These are phyloP conservation scores for Odobenus rosmarus DNA, from an alignment of 2,113 vertebrate species.

Conservation along the genomic window DNA sequence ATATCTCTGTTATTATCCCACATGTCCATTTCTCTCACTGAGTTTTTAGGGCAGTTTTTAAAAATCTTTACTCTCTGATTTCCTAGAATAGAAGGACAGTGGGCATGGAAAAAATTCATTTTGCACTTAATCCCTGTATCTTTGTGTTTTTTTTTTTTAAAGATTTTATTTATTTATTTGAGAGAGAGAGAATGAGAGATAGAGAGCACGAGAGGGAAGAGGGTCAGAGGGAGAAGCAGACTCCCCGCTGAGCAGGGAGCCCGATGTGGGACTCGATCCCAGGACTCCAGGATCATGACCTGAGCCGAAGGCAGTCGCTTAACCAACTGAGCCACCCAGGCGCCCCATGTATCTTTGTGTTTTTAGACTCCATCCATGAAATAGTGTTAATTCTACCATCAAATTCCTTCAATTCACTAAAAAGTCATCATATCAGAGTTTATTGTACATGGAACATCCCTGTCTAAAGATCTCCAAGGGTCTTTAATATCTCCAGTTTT, in stretches of 20 bases:
- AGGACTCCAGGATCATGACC: too few species aligned
- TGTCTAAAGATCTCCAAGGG: not conserved
- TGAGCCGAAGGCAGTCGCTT: too few species aligned
- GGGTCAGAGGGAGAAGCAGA: too few species aligned
- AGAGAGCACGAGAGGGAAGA: too few species aligned
- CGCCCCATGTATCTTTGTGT: not conserved
- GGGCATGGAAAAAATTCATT: not conserved
- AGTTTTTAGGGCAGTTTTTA: not conserved
- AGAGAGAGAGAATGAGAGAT: too few species aligned
- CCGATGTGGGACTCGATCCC: too few species aligned
- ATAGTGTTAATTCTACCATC: not conserved
- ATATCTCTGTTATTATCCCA: not conserved
- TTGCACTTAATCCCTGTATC: not conserved
- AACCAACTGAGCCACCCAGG: too few species aligned
- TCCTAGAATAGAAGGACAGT: not conserved
- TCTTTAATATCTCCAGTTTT: not conserved
- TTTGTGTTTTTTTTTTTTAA: conserved; percentile 38
- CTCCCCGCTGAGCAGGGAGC: too few species aligned
- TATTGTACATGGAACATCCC: not conserved
- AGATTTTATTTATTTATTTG: too few species aligned
- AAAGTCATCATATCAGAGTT: not conserved
- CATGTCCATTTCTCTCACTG: not conserved
- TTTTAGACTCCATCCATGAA: not conserved
- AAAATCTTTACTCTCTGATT: not conserved
- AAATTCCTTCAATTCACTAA: not conserved